A percentile compares a stretch with the other conserved stretches of the same genome.
These are phyloP conservation scores for Slavum lentiscoides DNA, from an alignment of 2,888 invertebrate genomes.

Conservation along the genomic window DNA sequence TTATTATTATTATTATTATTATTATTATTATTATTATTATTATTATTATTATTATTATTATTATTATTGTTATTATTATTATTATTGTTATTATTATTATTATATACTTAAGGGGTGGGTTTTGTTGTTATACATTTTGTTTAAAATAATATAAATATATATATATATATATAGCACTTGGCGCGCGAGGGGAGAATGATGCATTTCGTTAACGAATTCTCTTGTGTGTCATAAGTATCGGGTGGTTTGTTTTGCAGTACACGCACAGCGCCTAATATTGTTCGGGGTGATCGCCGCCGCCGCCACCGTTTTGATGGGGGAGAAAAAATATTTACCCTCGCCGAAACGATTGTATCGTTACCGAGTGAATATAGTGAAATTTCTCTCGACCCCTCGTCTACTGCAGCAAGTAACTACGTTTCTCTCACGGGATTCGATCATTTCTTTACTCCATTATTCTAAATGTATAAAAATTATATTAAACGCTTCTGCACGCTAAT, in stretches of 20 bases:
- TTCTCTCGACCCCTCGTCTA: background rate
- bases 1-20: constrained; percentile 11
- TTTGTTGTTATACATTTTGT: constrained; percentile 33
- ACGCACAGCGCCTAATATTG: background rate
- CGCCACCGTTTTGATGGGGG: too few species aligned
- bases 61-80: constrained; percentile 3
- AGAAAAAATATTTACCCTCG: constrained; percentile 7
- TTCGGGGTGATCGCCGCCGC: background rate
- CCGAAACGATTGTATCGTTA: constrained; percentile 3
- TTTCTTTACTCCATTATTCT: constrained; percentile 15
- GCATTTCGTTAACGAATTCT: constrained; percentile 34
- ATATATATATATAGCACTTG: background rate
- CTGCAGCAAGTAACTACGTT: too few species aligned
- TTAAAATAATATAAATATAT: background rate
- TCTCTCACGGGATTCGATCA: constrained; percentile 23
- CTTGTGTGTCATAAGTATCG: constrained; percentile 33
- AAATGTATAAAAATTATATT: constrained; percentile 33
- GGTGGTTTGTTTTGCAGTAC: background rate
- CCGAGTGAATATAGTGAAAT: too few species aligned
- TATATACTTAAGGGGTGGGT: constrained; percentile 3
- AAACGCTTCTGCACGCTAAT: constrained; percentile 18
- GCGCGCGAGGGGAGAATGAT: constrained; percentile 7
- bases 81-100: background rate
- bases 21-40: background rate
- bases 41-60: too few species aligned